phyloP scores from a whole-genome alignment of 2,888 invertebrate species.

The Smittia aterrima region DNA sequence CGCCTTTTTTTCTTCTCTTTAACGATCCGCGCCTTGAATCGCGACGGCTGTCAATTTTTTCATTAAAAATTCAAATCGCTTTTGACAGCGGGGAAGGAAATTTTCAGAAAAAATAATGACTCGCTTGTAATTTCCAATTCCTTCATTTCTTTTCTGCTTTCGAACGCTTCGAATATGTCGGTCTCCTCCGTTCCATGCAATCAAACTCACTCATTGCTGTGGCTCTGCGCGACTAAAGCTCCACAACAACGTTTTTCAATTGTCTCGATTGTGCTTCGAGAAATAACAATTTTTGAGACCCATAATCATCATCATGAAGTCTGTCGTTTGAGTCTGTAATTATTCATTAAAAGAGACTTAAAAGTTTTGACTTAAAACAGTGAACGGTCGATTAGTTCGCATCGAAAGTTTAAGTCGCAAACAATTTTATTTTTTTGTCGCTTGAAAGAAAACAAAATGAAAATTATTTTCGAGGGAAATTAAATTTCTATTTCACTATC shows the following conservation, averaged over 20 bases:
- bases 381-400: slow-evolving; percentile 13
- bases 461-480: too few species aligned
- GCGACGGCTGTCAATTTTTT: slow-evolving; percentile 7
- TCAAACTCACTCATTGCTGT: neutral
- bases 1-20: too few species aligned
- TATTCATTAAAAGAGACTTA: slow-evolving; percentile 13
- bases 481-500: too few species aligned
- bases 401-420: neutral
- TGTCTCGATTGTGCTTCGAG: slow-evolving; percentile 18
- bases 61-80: neutral
- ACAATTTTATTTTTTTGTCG: slow-evolving; percentile 3
- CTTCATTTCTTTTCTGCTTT: neutral
- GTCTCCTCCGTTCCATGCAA: neutral
- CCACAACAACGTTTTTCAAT: slow-evolving; percentile 3
- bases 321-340: slow-evolving; percentile 23
- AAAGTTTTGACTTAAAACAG: too few species aligned
- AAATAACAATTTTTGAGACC: slow-evolving; percentile 4
- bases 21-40: neutral
- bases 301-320: slow-evolving; percentile 19
- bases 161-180: neutral
- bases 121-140: neutral
- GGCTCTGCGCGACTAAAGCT: neutral
- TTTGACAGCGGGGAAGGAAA: neutral
- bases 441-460: too few species aligned
- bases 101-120: neutral